These are phyloP conservation scores for Daubentonia madagascariensis DNA, from an alignment of 2,113 vertebrate genomes.

Conservation along the genomic window DNA sequence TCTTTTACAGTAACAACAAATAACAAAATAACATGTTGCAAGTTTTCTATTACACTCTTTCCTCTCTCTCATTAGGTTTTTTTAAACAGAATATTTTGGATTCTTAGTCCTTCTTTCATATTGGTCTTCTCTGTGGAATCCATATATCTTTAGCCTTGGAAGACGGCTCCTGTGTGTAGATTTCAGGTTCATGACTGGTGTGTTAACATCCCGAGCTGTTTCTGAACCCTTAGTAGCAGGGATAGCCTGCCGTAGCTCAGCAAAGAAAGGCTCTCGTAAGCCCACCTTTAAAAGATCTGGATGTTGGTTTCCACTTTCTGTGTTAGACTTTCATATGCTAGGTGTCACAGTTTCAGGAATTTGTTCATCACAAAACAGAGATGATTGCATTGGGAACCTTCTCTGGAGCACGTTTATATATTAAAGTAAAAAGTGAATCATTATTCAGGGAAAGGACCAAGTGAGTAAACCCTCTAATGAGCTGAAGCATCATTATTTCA, in stretches of 20 bases:
- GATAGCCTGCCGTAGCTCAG: background rate
- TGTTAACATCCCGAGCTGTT: conserved; percentile 39
- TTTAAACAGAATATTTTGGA: background rate
- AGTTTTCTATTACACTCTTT: background rate
- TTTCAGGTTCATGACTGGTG: conserved; percentile 67
- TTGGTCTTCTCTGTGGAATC: conserved; percentile 54
- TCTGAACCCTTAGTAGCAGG: conserved; percentile 48
- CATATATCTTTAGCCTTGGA: conserved; percentile 63
- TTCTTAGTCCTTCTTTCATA: conserved; percentile 40
- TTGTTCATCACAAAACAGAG: background rate
- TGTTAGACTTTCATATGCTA: conserved; percentile 35
- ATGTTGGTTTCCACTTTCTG: conserved; percentile 68
- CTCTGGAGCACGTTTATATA: background rate
- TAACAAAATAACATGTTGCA: background rate
- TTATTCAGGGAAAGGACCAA: background rate
- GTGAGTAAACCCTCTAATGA: conserved; percentile 17
- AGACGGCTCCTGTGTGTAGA: conserved; percentile 60
- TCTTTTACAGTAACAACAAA: background rate
- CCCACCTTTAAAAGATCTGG: background rate
- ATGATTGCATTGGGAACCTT: background rate
- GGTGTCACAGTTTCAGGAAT: background rate
- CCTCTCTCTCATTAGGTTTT: background rate
- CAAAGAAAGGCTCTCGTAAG: background rate
- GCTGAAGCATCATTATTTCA: conserved; percentile 36
- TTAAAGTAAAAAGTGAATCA: conserved; percentile 27